Percentiles rank a stretch among this genome's conserved stretches.
phyloP scores from a whole-genome alignment of 2,113 vertebrate genomes.

The Oceanodroma tethys region DNA sequence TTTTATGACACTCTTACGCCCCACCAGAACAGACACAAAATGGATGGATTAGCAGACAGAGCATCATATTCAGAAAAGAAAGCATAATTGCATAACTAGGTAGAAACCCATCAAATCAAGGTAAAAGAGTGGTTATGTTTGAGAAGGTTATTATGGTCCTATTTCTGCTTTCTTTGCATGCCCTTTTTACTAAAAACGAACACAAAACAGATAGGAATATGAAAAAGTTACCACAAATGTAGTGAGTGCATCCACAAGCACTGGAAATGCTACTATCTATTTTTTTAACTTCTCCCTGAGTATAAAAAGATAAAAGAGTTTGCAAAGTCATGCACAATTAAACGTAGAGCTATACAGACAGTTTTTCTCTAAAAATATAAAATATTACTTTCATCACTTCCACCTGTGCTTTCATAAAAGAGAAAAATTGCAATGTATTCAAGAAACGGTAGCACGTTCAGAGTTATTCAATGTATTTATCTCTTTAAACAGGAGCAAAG shows the following conservation, averaged over 20 bases:
- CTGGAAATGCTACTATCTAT: constrained; percentile 77
- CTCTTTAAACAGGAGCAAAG: background rate
- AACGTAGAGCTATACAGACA: background rate
- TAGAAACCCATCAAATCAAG: background rate
- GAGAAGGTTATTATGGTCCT: background rate
- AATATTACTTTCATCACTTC: background rate
- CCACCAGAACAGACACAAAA: background rate
- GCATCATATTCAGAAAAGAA: background rate
- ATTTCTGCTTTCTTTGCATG: background rate
- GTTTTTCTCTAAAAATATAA: background rate
- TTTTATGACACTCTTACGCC: background rate
- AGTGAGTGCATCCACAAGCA: constrained; percentile 85
- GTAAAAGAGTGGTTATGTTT: background rate
- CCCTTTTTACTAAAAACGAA: background rate
- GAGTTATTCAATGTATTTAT: background rate
- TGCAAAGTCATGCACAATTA: background rate
- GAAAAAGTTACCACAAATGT: constrained; percentile 82
- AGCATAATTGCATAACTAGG: background rate
- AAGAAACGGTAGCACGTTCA: background rate
- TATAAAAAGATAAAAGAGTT: constrained; percentile 30
- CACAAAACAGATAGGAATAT: background rate
- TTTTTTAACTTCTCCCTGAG: constrained; percentile 86
- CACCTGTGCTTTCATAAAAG: background rate
- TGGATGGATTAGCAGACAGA: background rate
- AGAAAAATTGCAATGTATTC: background rate